phyloP scores from a whole-genome alignment of 1,140 invertebrate genomes.

The Chymomyza costata region DNA sequence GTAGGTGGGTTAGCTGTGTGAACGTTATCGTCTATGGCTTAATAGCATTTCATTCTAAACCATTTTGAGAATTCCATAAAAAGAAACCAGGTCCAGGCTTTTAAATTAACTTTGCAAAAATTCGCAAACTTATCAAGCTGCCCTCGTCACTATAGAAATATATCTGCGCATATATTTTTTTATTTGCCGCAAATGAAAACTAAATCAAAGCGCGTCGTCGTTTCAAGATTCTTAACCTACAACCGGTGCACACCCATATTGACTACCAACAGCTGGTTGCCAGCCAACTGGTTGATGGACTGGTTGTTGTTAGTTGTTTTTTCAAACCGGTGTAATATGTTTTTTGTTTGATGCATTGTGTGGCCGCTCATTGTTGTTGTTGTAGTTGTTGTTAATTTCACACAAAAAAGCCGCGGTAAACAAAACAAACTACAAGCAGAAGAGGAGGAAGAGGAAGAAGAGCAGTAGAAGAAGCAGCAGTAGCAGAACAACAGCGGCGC shows the following conservation, averaged over 20 bases:
- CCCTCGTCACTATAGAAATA: background rate
- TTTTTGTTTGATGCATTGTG: background rate
- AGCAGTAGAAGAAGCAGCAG: constrained; percentile 28
- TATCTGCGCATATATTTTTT: constrained; percentile 1
- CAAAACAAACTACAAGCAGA: no score
- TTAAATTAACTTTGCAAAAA: no score
- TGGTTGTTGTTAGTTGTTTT: constrained; percentile 21
- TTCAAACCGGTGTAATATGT: background rate
- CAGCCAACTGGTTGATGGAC: constrained; percentile 41
- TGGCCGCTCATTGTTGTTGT: constrained; percentile 6
- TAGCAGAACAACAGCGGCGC: constrained; percentile 27
- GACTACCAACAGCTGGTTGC: constrained; percentile 12
- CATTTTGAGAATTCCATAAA: no score
- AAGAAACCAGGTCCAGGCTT: no score
- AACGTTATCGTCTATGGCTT: no score
- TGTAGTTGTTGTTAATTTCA: constrained; percentile 1
- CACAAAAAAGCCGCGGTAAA: no score
- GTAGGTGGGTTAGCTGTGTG: no score
- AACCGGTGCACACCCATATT: no score
- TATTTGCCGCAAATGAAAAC: constrained; percentile 14
- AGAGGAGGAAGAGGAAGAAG: background rate
- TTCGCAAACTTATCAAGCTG: no score
- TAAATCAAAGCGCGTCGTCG: background rate
- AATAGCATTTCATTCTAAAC: no score
- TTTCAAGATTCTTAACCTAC: no score